phyloP scores from a whole-genome alignment of 2,797 vertebrate species.

The Pseudochromis fuscus region DNA sequence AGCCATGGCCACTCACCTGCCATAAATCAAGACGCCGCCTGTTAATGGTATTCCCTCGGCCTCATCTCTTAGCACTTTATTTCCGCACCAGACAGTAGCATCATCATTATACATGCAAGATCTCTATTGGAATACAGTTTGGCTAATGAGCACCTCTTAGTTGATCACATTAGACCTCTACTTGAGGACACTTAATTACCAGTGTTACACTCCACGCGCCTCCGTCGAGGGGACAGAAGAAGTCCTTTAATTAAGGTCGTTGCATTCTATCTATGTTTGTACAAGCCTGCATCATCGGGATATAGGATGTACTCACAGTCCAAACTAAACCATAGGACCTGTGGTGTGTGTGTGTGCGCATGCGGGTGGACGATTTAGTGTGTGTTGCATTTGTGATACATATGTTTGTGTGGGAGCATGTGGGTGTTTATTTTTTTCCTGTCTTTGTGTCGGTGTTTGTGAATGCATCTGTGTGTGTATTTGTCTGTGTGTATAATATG shows the following conservation, averaged over 20 bases:
- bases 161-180: slow-evolving; percentile 85
- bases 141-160: slow-evolving; percentile 85
- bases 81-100: slow-evolving; percentile 68
- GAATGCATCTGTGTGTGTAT: slow-evolving; percentile 44
- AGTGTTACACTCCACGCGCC: slow-evolving; percentile 67
- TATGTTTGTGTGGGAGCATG: slow-evolving; percentile 60
- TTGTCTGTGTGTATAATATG: slow-evolving; percentile 57
- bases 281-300: slow-evolving; percentile 51
- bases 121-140: slow-evolving; percentile 81
- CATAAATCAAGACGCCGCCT: slow-evolving; percentile 74
- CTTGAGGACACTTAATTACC: slow-evolving; percentile 87
- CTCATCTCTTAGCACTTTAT: slow-evolving; percentile 71
- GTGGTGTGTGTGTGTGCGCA: slow-evolving; percentile 14
- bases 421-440: slow-evolving; percentile 59
- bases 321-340: slow-evolving; percentile 40
- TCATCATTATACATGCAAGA: slow-evolving; percentile 78
- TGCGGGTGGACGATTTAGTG: slow-evolving; percentile 42
- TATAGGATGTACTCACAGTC: slow-evolving; percentile 19
- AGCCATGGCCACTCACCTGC: slow-evolving; percentile 73
- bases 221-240: slow-evolving; percentile 72
- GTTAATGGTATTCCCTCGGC: slow-evolving; percentile 67
- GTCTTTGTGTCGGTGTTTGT: slow-evolving; percentile 41
- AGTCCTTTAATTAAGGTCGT: slow-evolving; percentile 79
- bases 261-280: slow-evolving; percentile 76
- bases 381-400: slow-evolving; percentile 52